A percentile compares a stretch with the other conserved stretches of the same genome.
These are phyloP conservation scores for Labeo calbasu DNA, from an alignment of 2,797 vertebrate species.

Conservation along the genomic window DNA sequence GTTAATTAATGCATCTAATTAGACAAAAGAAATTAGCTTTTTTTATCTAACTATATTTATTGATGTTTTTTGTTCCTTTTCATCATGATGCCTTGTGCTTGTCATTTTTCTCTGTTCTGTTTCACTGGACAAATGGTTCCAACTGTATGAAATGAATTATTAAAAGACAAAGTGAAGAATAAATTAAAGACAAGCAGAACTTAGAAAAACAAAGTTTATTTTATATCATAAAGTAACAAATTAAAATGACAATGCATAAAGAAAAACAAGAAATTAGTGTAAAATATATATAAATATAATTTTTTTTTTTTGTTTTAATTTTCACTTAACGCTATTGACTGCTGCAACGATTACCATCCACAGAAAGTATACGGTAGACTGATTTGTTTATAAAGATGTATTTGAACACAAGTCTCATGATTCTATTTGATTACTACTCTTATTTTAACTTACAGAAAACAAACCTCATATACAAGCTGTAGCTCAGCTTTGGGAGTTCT, in stretches of 20 bases:
- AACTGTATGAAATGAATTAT: neutral
- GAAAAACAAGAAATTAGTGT: too few species aligned
- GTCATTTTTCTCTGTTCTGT: neutral
- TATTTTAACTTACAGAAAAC: neutral
- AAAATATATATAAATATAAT: too few species aligned
- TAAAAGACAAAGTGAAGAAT: neutral
- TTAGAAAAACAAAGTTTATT: too few species aligned
- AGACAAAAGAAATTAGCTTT: neutral
- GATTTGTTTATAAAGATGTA: too few species aligned
- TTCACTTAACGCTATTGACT: too few species aligned
- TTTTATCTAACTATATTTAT: neutral
- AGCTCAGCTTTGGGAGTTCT: constrained; percentile 2
- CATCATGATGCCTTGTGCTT: neutral
- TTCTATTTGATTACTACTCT: neutral
- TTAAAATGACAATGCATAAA: neutral
- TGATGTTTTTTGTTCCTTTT: neutral
- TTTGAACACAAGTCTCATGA: neutral
- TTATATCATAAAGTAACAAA: neutral
- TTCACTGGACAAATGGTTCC: neutral
- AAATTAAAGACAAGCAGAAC: too few species aligned
- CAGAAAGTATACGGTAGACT: neutral
- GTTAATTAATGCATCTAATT: constrained; percentile 1
- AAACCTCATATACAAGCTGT: neutral
- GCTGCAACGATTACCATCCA: too few species aligned
- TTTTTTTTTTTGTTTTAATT: too few species aligned